phyloP scores from a whole-genome alignment of 2,797 vertebrate species.

The Peromyscus aztecus region DNA sequence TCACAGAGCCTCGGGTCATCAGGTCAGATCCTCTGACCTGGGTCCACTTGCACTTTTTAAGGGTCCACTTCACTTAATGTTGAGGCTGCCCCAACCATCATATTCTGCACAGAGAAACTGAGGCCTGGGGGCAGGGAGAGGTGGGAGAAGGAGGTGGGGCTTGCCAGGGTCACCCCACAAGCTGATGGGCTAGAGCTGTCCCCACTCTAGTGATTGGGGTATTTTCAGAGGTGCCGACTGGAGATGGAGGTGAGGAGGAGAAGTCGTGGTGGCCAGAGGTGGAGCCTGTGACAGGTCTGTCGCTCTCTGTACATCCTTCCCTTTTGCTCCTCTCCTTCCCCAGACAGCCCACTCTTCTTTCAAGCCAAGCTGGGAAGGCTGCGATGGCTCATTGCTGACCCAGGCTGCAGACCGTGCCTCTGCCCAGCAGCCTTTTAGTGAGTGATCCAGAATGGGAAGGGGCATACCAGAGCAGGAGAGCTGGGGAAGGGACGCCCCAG shows the following conservation, averaged over 20 bases:
- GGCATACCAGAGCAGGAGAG: neutral
- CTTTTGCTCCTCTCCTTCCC: neutral
- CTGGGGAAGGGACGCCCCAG: neutral
- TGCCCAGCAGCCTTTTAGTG: neutral
- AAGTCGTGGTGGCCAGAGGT: neutral
- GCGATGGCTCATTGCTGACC: accelerated
- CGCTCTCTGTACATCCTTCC: accelerated
- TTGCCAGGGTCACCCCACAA: neutral
- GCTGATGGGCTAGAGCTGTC: neutral
- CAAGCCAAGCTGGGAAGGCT: neutral
- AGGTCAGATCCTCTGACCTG: neutral
- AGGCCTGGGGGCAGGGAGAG: neutral
- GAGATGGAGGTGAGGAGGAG: neutral
- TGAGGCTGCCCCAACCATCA: neutral
- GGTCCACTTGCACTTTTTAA: neutral
- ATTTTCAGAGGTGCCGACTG: accelerated
- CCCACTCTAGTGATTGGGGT: neutral
- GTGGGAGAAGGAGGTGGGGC: no score
- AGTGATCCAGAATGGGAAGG: neutral
- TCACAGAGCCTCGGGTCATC: neutral
- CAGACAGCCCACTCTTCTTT: no score
- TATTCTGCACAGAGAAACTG: neutral
- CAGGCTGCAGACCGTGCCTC: accelerated
- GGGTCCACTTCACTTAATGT: neutral
- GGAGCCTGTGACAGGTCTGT: neutral